Percentiles rank a stretch among this genome's conserved stretches.
These are phyloP conservation scores for Gallinago jamesoni DNA, from an alignment of 2,113 vertebrate genomes.

Conservation along the genomic window DNA sequence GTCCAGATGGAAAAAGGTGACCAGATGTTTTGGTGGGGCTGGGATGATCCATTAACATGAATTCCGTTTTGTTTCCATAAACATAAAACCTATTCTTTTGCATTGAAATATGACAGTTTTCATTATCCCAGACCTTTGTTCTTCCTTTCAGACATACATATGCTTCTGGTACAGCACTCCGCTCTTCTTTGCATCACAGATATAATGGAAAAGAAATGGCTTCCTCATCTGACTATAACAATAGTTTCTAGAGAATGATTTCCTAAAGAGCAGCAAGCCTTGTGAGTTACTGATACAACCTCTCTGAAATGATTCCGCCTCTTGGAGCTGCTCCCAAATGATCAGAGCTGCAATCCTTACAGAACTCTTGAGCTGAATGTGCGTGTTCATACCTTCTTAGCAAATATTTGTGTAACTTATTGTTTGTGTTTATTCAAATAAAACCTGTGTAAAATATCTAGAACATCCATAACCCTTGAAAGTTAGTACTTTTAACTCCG, in stretches of 20 bases:
- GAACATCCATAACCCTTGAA: neutral
- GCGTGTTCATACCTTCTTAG: neutral
- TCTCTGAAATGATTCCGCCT: neutral
- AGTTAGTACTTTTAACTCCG: neutral
- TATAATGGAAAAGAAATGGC: neutral
- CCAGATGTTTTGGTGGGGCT: constrained; percentile 63
- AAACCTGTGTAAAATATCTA: neutral
- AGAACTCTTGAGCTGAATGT: neutral
- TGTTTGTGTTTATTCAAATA: neutral
- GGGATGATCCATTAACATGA: neutral
- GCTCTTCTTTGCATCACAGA: neutral
- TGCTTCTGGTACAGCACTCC: neutral
- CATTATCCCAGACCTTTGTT: neutral
- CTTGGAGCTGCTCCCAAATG: neutral
- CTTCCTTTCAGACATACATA: neutral
- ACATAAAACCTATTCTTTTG: neutral
- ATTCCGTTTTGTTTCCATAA: neutral
- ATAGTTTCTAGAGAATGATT: neutral
- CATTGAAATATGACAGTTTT: constrained; percentile 20
- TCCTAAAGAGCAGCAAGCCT: neutral
- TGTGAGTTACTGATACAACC: neutral
- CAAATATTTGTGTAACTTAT: neutral
- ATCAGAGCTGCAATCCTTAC: neutral
- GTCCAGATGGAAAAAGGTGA: constrained; percentile 28
- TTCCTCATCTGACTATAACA: neutral